phyloP scores from a whole-genome alignment of 1,140 invertebrate species.

The Pseudomyrmex sp. region DNA sequence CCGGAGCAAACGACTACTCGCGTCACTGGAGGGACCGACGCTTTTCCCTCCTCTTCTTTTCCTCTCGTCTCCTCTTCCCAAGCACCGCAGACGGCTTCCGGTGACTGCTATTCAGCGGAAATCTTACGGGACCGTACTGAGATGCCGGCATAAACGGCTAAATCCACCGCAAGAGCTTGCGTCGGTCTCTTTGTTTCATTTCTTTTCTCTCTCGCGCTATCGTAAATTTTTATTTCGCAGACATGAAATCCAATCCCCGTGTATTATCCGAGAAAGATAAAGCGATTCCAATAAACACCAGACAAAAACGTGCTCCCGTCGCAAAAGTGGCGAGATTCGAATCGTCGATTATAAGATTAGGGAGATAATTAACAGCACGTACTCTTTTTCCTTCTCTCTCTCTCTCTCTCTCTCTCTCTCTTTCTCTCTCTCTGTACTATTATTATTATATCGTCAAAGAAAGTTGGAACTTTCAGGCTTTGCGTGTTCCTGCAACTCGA shows the following conservation, averaged over 20 bases:
- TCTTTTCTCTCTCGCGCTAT: background rate
- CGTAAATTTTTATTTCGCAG: background rate
- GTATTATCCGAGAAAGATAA: no score
- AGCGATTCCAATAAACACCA: no score
- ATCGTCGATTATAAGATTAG: no score
- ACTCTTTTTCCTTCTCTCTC: background rate
- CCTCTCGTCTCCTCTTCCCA: background rate
- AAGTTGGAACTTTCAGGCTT: background rate
- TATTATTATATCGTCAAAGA: background rate
- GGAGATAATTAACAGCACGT: background rate
- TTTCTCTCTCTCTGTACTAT: background rate
- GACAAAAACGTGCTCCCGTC: background rate
- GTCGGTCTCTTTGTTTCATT: background rate
- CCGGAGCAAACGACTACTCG: slow-evolving; percentile 61
- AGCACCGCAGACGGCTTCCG: slow-evolving; percentile 8
- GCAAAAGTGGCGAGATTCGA: background rate
- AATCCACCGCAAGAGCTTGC: background rate
- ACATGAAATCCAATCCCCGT: background rate
- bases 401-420: background rate
- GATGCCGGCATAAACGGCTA: slow-evolving; percentile 8
- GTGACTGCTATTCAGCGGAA: slow-evolving; percentile 54
- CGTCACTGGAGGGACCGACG: slow-evolving; percentile 54
- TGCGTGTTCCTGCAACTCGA: background rate
- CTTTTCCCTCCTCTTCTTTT: background rate
- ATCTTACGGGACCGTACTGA: slow-evolving; percentile 40